Conservation (phyloP, 2,113 vertebrate genomes). For the Lophius piscatorius region DNA sequence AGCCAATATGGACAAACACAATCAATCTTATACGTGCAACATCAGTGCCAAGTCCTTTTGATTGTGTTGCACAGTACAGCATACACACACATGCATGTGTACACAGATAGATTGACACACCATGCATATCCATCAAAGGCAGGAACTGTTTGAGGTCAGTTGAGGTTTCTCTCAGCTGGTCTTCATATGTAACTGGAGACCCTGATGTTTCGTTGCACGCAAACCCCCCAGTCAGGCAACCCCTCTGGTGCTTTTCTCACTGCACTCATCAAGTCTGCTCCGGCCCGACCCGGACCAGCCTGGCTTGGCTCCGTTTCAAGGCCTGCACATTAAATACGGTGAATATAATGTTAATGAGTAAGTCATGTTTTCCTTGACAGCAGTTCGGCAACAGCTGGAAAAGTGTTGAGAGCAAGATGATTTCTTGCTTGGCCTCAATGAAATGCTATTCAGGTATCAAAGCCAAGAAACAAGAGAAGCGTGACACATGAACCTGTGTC, state of each 20-base stretch:
- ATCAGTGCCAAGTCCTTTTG: slow-evolving; percentile 36
- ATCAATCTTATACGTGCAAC: slow-evolving; percentile 35
- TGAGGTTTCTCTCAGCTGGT: slow-evolving; percentile 63
- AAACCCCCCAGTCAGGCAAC: slow-evolving; percentile 38
- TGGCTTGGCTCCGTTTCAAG: slow-evolving; percentile 11
- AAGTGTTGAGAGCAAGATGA: slow-evolving; percentile 13
- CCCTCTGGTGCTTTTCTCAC: slow-evolving; percentile 33
- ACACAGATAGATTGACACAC: slow-evolving; percentile 3
- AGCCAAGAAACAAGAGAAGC: slow-evolving; percentile 15
- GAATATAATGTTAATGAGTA: slow-evolving; percentile 38
- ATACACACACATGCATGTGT: slow-evolving; percentile 9
- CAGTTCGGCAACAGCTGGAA: slow-evolving; percentile 35
- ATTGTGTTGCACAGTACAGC: slow-evolving; percentile 32
- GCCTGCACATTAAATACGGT: slow-evolving; percentile 15
- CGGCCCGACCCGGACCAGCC: not conserved
- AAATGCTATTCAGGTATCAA: slow-evolving; percentile 22
- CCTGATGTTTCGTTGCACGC: slow-evolving; percentile 41
- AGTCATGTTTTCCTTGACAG: slow-evolving; percentile 42
- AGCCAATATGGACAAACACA: slow-evolving; percentile 37
- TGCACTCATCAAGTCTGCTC: slow-evolving; percentile 23
- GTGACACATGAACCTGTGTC: not conserved
- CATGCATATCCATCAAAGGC: slow-evolving; percentile 35
- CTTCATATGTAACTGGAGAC: slow-evolving; percentile 59
- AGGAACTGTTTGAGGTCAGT: slow-evolving; percentile 44
- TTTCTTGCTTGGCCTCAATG: slow-evolving; percentile 5